These are phyloP conservation scores for Gortyna flavago DNA, from an alignment of 2,888 invertebrate genomes.

Conservation along the genomic window DNA sequence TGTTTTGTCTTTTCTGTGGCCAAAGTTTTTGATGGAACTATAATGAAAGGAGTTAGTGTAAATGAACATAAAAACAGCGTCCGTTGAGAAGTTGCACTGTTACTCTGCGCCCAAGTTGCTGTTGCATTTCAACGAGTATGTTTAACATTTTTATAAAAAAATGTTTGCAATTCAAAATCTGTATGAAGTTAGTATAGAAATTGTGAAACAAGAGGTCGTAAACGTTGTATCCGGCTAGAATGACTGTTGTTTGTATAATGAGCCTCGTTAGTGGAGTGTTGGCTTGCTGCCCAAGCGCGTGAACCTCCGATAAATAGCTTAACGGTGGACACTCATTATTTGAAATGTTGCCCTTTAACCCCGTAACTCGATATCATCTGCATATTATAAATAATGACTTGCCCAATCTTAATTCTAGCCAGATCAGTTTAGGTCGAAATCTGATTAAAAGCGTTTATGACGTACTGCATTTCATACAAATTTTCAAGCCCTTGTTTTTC, in stretches of 20 bases:
- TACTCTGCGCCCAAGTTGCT: conserved; percentile 14
- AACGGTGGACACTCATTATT: conserved; percentile 44
- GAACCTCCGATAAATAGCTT: conserved; percentile 60
- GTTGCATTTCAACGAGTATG: conserved; percentile 39
- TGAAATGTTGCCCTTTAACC: conserved; percentile 38
- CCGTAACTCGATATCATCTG: conserved; percentile 12
- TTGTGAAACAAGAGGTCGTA: conserved; percentile 66
- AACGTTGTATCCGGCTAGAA: conserved; percentile 69
- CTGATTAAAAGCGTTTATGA: too few species aligned
- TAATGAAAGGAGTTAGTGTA: conserved; percentile 10
- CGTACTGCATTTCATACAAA: too few species aligned
- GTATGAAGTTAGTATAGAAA: conserved; percentile 49
- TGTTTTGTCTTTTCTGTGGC: conserved; percentile 49
- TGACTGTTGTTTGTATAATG: conserved; percentile 79
- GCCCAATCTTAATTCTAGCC: not conserved
- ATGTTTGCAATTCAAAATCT: conserved; percentile 36
- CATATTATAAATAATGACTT: conserved; percentile 17
- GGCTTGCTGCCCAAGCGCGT: conserved; percentile 72
- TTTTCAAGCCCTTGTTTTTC: too few species aligned
- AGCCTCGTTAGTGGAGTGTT: conserved; percentile 79
- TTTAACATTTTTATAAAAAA: conserved; percentile 35
- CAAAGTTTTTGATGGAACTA: conserved; percentile 56
- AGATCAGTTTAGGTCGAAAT: not conserved
- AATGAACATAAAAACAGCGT: conserved; percentile 30
- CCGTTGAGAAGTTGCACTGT: conserved; percentile 14